Percentiles rank a stretch among this genome's conserved stretches.
phyloP scores from a whole-genome alignment of 2,113 vertebrate species.

The Tringa solitaria region DNA sequence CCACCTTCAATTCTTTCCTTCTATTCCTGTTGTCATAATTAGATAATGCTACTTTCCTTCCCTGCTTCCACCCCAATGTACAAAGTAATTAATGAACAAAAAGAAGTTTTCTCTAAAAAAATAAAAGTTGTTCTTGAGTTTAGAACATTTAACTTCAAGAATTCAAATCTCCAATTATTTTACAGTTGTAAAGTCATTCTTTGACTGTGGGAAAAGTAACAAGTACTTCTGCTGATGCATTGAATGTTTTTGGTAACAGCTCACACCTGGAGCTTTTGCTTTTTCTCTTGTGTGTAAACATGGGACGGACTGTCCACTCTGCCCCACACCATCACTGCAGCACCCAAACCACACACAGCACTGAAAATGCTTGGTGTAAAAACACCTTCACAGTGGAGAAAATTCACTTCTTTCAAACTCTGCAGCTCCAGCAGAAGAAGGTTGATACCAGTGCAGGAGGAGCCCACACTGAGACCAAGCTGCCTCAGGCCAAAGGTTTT shows the following conservation, averaged over 20 bases:
- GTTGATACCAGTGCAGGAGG: background rate
- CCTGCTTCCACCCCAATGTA: background rate
- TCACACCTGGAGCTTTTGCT: background rate
- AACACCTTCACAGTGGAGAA: background rate
- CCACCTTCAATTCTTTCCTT: background rate
- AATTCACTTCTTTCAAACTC: background rate
- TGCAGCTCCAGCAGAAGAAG: background rate
- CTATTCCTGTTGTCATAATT: background rate
- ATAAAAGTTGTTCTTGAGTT: background rate
- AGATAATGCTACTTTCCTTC: background rate
- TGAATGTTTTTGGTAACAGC: background rate
- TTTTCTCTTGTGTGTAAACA: accelerated
- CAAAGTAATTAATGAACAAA: background rate
- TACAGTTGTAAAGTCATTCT: background rate
- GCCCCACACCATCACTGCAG: no score
- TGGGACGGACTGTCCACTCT: background rate
- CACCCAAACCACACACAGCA: background rate
- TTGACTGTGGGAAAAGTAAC: background rate
- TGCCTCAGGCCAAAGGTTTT: background rate
- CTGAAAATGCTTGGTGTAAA: accelerated
- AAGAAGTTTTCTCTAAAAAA: background rate
- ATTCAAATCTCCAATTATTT: background rate
- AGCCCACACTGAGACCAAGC: background rate
- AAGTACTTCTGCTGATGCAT: background rate
- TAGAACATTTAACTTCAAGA: background rate